Evolutionary conservation across 2,113 vertebrate species (phyloP), one percentile per base, ranked within the genome.

Genomic region (Cynoglossus semilaevis): DNA sequence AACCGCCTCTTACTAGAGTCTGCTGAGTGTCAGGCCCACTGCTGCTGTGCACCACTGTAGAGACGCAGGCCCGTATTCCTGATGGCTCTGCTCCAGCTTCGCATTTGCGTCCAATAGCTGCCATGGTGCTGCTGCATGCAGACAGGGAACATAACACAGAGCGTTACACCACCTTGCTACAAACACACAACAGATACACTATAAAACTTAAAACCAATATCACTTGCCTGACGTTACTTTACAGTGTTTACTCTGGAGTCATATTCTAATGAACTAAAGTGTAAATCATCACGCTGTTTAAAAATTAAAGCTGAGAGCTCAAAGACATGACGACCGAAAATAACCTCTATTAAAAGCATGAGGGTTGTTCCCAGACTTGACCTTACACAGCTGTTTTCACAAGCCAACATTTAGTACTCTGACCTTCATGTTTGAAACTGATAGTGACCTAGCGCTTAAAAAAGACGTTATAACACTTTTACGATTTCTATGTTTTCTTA

Each of bases 21-120:
- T 75, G 76, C 38, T 74, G 80, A 13, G 3, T 5, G 13, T 69
- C 69, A 13, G 69, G 40, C 42, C 67, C 14, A 0, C n/a, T 58
- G 47, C 61, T 17, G 37, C 5, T n/a, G 16, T 36, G 45, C 1
- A 36, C 45, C 3, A 22, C 35, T 8, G 77, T n/a, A 8, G 72
- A 52, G 51, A 62, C 0, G 11, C 50, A 11, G 37, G 53, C 16
- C 60, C 38, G 67, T 4, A 1, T 58, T 52, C 58, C 79, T 0
- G 11, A 4, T 2, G 22, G 45, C 29, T 50, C 65, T 1, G 61
- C 15, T 66, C 57, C 49, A 51, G 61, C 55, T 58, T 83, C 51
- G 49, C 72, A 64, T 62, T 72, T 74, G 1, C 82, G 82, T 85
- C 83, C 70, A 58, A 74, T 86, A 81, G 88, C 86, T 84, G 88